A percentile compares a stretch with the other conserved stretches of the same genome.
phyloP scores from a whole-genome alignment of 1,140 invertebrate genomes.

The Tigriopus japonicus region DNA sequence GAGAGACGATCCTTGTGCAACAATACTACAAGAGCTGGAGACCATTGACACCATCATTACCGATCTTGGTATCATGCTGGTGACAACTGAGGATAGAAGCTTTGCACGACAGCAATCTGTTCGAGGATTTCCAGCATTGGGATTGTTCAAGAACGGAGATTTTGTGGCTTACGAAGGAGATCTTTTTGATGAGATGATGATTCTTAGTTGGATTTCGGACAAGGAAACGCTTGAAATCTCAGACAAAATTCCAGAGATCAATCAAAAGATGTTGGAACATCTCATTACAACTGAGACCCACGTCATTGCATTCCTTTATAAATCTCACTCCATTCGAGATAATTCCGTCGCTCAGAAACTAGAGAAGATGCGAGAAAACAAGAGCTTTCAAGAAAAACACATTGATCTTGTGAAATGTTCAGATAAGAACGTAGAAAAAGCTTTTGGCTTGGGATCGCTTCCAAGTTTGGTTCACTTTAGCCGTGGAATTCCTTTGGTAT shows the following conservation, averaged over 20 bases:
- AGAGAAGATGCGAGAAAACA: constrained; percentile 57
- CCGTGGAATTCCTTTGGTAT: constrained; percentile 1
- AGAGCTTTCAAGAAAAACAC: not conserved
- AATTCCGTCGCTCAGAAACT: constrained; percentile 65
- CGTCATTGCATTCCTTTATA: not conserved
- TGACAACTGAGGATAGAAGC: constrained; percentile 49
- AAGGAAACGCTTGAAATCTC: constrained; percentile 75
- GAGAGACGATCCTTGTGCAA: constrained; percentile 56
- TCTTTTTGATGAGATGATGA: constrained; percentile 72
- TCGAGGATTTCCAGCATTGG: constrained; percentile 61
- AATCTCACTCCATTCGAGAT: constrained; percentile 66
- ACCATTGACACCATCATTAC: constrained; percentile 84
- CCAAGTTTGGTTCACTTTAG: constrained; percentile 10
- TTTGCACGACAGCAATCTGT: constrained; percentile 57
- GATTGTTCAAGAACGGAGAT: constrained; percentile 65
- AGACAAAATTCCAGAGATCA: constrained; percentile 23
- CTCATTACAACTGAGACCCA: not conserved
- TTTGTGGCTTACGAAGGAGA: constrained; percentile 44
- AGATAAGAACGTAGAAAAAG: constrained; percentile 8
- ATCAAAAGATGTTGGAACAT: not conserved
- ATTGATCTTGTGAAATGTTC: constrained; percentile 6
- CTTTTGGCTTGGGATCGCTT: not conserved
- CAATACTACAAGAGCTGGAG: constrained; percentile 63
- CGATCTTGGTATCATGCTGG: constrained; percentile 80
- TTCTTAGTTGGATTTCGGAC: constrained; percentile 68